Conservation (phyloP, 2,113 vertebrate species). For the Apteryx mantelli region DNA sequence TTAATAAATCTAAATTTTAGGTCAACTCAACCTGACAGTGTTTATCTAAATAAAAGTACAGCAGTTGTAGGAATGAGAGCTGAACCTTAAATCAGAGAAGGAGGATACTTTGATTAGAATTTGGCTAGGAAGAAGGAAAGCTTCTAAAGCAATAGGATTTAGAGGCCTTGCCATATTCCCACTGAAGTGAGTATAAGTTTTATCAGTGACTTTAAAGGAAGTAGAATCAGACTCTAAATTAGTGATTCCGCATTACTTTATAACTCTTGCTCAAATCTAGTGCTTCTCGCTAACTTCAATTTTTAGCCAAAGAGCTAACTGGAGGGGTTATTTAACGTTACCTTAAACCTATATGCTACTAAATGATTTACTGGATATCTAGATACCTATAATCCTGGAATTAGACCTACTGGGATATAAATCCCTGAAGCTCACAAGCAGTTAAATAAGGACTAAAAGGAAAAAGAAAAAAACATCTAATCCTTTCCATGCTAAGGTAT, state of each 20-base stretch:
- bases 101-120: not conserved
- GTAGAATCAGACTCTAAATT: conserved; percentile 25
- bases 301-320: conserved; percentile 46
- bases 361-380: conserved; percentile 67
- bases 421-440: conserved; percentile 57
- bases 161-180: not conserved
- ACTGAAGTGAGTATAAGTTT: conserved; percentile 15
- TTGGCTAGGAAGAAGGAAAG: conserved; percentile 13
- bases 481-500: conserved; percentile 62
- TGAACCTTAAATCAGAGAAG: not conserved
- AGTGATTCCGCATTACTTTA: conserved; percentile 14
- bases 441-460: conserved; percentile 62
- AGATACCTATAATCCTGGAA: conserved; percentile 70
- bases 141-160: conserved; percentile 1
- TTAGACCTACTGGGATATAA: conserved; percentile 65
- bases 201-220: conserved; percentile 1
- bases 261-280: not conserved
- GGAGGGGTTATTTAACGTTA: conserved; percentile 58
- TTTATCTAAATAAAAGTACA: conserved; percentile 16
- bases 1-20: conserved; percentile 51
- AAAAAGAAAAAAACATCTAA: conserved; percentile 65
- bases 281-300: conserved; percentile 26
- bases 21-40: conserved; percentile 52
- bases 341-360: conserved; percentile 53
- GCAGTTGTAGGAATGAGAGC: not conserved